Conservation (phyloP, 2,113 vertebrate species). For the Pycnonotus jocosus region DNA sequence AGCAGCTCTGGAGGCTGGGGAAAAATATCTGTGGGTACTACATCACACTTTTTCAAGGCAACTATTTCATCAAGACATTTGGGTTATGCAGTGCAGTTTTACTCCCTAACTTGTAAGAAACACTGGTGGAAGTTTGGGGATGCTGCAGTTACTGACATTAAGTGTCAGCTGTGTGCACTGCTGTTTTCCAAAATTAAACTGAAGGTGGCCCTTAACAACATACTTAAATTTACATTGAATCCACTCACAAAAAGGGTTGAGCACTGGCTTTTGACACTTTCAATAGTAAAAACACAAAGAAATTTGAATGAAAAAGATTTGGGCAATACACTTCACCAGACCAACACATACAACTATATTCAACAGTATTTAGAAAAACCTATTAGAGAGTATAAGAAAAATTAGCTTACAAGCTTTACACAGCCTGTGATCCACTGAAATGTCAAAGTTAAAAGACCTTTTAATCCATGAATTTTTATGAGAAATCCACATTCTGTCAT, state of each 20-base stretch:
- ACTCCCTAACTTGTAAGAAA: not conserved
- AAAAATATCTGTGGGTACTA: not conserved
- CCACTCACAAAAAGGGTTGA: not conserved
- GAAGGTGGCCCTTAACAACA: not conserved
- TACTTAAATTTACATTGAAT: not conserved
- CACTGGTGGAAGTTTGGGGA: not conserved
- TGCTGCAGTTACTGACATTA: not conserved
- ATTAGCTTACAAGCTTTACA: not conserved
- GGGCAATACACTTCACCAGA: not conserved
- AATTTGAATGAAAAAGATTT: not conserved
- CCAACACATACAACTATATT: not conserved
- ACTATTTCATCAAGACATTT: not conserved
- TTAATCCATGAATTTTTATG: not conserved
- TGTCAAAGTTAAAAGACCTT: not conserved
- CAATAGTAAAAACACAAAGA: not conserved
- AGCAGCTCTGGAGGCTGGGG: not conserved
- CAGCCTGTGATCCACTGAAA: not conserved
- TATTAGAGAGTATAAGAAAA: not conserved
- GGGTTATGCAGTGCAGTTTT: not conserved
- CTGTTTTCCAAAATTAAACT: not conserved
- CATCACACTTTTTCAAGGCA: not conserved
- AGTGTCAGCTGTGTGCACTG: rapidly evolving
- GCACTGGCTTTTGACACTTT: not conserved
- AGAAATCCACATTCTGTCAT: not conserved
- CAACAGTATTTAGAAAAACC: not conserved